Conservation (phyloP, 2,113 vertebrate species). For the Carassius auratus region DNA sequence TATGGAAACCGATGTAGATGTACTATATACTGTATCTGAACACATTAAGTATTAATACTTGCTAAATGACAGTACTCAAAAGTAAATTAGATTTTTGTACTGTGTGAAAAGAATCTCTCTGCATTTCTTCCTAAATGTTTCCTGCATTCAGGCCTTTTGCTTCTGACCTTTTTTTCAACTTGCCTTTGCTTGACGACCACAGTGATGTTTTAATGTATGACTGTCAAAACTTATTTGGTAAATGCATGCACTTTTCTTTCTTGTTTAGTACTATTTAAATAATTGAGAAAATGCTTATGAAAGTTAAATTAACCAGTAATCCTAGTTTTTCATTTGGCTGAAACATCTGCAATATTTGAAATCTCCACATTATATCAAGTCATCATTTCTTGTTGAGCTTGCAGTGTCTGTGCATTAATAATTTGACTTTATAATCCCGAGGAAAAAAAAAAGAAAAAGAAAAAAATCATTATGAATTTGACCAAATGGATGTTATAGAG, state of each 20-base stretch:
- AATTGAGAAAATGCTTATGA: not conserved
- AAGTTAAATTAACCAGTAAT: constrained; percentile 25
- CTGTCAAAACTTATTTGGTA: not conserved
- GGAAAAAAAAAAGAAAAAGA: not conserved
- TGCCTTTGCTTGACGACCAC: constrained; percentile 3
- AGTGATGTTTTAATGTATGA: not conserved
- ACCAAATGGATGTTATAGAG: not conserved
- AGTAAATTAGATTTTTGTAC: not conserved
- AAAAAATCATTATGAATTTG: constrained; percentile 27
- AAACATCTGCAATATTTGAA: constrained; percentile 10
- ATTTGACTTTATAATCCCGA: constrained; percentile 38
- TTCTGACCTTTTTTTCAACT: not conserved
- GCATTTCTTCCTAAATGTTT: not conserved
- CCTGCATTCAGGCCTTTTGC: not conserved
- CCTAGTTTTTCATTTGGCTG: constrained; percentile 32
- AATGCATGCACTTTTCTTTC: not conserved
- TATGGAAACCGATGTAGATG: not conserved
- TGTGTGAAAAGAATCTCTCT: not conserved
- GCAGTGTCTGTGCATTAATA: constrained; percentile 1
- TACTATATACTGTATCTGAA: not conserved
- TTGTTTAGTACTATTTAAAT: not conserved
- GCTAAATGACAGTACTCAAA: not conserved
- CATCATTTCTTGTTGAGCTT: not conserved
- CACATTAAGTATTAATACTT: not conserved
- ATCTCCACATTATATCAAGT: not conserved